phyloP scores from a whole-genome alignment of 1,140 invertebrate genomes.

The Papilio xuthus region DNA sequence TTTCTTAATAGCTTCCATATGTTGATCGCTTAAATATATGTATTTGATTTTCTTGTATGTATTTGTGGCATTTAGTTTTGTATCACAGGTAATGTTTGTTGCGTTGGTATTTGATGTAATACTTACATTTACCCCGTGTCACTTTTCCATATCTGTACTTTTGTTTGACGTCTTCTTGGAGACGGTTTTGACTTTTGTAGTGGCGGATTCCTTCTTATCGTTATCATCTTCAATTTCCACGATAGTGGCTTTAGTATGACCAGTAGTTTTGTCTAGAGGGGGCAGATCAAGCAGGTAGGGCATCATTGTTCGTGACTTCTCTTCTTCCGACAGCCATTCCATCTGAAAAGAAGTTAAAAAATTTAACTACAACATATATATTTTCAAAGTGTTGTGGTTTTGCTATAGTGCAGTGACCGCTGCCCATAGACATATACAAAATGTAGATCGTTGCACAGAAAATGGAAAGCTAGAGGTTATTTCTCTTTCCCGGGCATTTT shows the following conservation, averaged over 20 bases:
- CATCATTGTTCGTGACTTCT: conserved; percentile 72
- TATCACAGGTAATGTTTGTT: conserved; percentile 7
- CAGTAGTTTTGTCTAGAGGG: conserved; percentile 51
- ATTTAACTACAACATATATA: too few species aligned
- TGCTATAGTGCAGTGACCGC: too few species aligned
- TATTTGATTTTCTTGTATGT: conserved; percentile 5
- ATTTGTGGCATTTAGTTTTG: neutral
- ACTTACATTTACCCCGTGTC: conserved; percentile 49
- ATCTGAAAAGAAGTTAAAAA: conserved; percentile 53
- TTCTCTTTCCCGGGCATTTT: too few species aligned
- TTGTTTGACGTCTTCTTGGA: conserved; percentile 47
- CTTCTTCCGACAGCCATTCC: conserved; percentile 72
- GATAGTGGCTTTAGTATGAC: conserved; percentile 42
- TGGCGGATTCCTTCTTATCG: conserved; percentile 37
- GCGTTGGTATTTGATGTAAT: neutral
- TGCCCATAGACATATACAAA: neutral
- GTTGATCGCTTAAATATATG: conserved; percentile 4
- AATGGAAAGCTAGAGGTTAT: too few species aligned
- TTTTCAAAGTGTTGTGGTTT: too few species aligned
- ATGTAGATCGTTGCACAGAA: too few species aligned
- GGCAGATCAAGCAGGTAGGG: conserved; percentile 70
- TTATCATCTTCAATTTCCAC: conserved; percentile 42
- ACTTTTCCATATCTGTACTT: conserved; percentile 63
- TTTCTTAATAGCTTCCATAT: conserved; percentile 20
- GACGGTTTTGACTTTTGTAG: conserved; percentile 38